phyloP scores from a whole-genome alignment of 2,888 invertebrate species.

The Ommatoiulus sabulosus region DNA sequence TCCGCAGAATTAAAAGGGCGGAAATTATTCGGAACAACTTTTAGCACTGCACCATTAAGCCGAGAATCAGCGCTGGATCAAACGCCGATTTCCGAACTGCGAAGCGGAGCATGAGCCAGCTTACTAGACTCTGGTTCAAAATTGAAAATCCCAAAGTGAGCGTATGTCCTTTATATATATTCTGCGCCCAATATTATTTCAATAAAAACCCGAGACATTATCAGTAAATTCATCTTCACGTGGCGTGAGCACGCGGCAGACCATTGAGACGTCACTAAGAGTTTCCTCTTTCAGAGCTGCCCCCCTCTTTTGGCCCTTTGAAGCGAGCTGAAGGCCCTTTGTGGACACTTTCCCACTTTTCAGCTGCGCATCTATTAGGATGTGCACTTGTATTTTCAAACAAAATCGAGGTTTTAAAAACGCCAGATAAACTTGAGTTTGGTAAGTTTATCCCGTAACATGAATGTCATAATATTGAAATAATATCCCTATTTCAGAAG shows the following conservation, averaged over 20 bases:
- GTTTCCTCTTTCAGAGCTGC: not conserved
- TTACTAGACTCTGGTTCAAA: not conserved
- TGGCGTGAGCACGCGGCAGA: constrained; percentile 47
- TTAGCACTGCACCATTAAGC: not conserved
- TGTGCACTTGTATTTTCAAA: too few relatives aligned
- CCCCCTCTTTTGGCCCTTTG: constrained; percentile 26
- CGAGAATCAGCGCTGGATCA: not conserved
- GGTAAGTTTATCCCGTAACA: too few relatives aligned
- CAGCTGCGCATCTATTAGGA: not conserved
- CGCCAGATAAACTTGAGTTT: too few relatives aligned
- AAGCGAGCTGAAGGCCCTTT: not conserved
- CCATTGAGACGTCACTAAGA: constrained; percentile 41
- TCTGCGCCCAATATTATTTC: not conserved
- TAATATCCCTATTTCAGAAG: too few relatives aligned
- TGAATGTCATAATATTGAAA: too few relatives aligned
- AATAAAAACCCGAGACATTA: constrained; percentile 32
- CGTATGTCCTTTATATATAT: not conserved
- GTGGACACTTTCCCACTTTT: not conserved
- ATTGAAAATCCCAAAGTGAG: not conserved
- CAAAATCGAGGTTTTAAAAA: too few relatives aligned
- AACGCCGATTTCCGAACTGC: not conserved
- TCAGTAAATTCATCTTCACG: constrained; percentile 45
- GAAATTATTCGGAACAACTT: not conserved
- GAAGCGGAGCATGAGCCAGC: not conserved
- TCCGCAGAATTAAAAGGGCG: constrained; percentile 13